Conservation (phyloP, 2,888 invertebrate species). For the Noctua pronuba region DNA sequence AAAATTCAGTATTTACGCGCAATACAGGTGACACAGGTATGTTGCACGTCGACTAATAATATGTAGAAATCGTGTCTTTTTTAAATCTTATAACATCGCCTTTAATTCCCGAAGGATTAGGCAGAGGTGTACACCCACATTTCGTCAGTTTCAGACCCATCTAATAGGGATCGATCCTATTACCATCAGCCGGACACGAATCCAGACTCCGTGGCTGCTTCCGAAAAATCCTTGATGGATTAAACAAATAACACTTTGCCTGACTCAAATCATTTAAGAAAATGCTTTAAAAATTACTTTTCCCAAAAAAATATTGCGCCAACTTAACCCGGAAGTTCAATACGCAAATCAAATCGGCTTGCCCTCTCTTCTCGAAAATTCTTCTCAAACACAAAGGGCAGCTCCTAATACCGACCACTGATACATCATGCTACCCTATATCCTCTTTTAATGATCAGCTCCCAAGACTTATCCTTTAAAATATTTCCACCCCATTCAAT, state of each 20-base stretch:
- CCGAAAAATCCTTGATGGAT: too few species aligned
- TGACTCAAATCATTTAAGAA: neutral
- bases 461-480: constrained; percentile 27
- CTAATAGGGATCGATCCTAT: neutral
- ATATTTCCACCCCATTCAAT: neutral
- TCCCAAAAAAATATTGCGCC: neutral
- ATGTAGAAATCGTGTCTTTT: too few species aligned
- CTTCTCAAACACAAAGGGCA: constrained; percentile 27
- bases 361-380: neutral
- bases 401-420: constrained; percentile 28
- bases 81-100: too few species aligned
- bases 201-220: too few species aligned
- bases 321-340: neutral
- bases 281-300: neutral
- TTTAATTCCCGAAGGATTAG: neutral
- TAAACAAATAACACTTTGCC: neutral
- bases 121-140: neutral
- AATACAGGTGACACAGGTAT: too few species aligned
- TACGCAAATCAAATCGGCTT: constrained; percentile 18
- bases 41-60: too few species aligned
- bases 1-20: too few species aligned
- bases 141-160: neutral
- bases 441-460: constrained; percentile 48
- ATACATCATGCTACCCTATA: constrained; percentile 37
- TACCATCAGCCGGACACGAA: too few species aligned